A percentile compares a stretch with the other conserved stretches of the same genome.
Evolutionary conservation across 2,797 vertebrate species (phyloP).

Genomic region (Typhlichthys subterraneus): DNA sequence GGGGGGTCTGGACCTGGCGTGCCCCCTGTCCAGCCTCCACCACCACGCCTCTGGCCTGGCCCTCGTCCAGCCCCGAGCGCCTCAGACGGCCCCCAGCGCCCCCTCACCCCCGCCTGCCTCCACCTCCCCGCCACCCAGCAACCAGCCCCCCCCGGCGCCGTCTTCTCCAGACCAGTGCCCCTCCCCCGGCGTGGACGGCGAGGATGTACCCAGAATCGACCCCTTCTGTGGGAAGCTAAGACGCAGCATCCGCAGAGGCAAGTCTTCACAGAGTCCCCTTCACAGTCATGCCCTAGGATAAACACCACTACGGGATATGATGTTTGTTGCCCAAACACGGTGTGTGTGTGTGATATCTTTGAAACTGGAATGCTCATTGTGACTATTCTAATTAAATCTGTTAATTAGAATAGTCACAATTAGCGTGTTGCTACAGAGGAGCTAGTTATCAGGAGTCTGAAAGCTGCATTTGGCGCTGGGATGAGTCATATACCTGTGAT

Average conservation of each 20-base stretch:
- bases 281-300: no score
- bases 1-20: conserved; percentile 85
- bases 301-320: no score
- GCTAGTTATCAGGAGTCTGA: no score
- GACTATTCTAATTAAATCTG: no score
- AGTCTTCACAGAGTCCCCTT: background rate
- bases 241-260: conserved; percentile 91
- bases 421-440: no score
- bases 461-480: no score
- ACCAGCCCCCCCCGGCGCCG: conserved; percentile 78
- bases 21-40: conserved; percentile 73
- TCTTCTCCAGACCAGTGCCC: conserved; percentile 88
- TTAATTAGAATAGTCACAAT: no score
- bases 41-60: conserved; percentile 84
- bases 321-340: no score
- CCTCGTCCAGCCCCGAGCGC: conserved; percentile 75
- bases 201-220: conserved; percentile 84
- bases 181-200: conserved; percentile 74
- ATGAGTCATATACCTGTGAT: no score
- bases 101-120: conserved; percentile 75
- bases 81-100: conserved; percentile 75
- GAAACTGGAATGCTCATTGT: no score
- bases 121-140: conserved; percentile 75
- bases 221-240: conserved; percentile 87
- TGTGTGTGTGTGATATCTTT: no score